phyloP scores from a whole-genome alignment of 2,888 invertebrate species.

The Steinernema hermaphroditum region DNA sequence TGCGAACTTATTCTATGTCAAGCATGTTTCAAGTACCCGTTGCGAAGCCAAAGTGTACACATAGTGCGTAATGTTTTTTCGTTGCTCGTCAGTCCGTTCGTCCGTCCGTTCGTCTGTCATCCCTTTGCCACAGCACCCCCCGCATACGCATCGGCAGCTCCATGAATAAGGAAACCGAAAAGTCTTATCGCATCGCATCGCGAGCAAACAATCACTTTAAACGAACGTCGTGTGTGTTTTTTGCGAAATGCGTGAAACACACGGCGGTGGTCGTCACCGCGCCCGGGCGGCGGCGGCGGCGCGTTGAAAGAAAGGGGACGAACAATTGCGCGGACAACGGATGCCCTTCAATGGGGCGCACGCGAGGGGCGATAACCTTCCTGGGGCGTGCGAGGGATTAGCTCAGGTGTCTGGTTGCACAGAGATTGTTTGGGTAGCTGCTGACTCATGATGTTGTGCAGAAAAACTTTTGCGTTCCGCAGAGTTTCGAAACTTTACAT shows the following conservation, averaged over 20 bases:
- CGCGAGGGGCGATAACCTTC: too few relatives aligned
- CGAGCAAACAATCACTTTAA: constrained; percentile 31
- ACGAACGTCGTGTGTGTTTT: constrained; percentile 31
- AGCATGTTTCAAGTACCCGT: too few relatives aligned
- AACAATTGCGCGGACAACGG: constrained; percentile 1
- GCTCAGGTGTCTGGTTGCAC: too few relatives aligned
- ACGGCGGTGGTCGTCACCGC: constrained; percentile 23
- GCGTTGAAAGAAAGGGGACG: neutral
- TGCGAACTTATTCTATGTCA: too few relatives aligned
- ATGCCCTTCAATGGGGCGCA: neutral
- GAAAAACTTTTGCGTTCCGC: too few relatives aligned
- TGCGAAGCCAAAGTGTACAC: too few relatives aligned
- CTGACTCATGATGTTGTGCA: too few relatives aligned
- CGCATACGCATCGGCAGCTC: neutral
- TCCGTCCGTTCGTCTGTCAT: neutral
- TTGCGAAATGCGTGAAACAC: constrained; percentile 31
- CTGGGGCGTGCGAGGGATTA: too few relatives aligned
- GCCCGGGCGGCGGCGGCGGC: neutral
- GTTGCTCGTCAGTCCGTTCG: neutral
- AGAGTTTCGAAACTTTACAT: too few relatives aligned
- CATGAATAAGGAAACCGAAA: constrained; percentile 31
- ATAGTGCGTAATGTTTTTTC: too few relatives aligned
- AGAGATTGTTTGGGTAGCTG: too few relatives aligned
- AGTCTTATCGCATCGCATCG: constrained; percentile 30
- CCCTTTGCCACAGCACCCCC: neutral